These are phyloP conservation scores for Squalus acanthias DNA, from an alignment of 2,797 vertebrate species.

Conservation along the genomic window DNA sequence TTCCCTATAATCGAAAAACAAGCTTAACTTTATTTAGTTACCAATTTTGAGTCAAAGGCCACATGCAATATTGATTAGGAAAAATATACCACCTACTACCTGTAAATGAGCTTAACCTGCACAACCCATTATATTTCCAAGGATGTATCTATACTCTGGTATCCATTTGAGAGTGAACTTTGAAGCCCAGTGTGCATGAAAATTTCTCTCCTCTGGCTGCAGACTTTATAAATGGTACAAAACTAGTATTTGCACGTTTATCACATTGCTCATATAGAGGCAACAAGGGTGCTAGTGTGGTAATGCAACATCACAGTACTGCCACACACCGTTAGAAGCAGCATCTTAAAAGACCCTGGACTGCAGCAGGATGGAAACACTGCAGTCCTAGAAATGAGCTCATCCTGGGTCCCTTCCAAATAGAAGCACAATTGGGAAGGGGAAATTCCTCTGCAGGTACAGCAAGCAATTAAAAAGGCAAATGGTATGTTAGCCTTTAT, in stretches of 20 bases:
- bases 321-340: background rate
- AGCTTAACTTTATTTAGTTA: background rate
- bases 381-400: too few relatives aligned
- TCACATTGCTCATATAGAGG: background rate
- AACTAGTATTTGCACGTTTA: background rate
- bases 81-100: background rate
- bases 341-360: too few relatives aligned
- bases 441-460: too few relatives aligned
- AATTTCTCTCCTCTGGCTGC: background rate
- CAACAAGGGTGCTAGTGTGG: background rate
- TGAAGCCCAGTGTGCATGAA: background rate
- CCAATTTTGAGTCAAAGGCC: too few relatives aligned
- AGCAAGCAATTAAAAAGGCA: too few relatives aligned
- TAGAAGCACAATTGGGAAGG: too few relatives aligned
- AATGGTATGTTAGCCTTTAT: too few relatives aligned
- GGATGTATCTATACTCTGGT: background rate
- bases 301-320: background rate
- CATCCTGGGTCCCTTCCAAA: too few relatives aligned
- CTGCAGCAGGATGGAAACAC: too few relatives aligned
- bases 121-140: background rate
- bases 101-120: background rate
- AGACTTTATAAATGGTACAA: background rate
- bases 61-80: background rate
- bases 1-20: background rate
- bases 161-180: background rate